Base-by-base conservation (phyloP, 2,113 vertebrate species). In the Pontoporia blainvillei region DNA sequence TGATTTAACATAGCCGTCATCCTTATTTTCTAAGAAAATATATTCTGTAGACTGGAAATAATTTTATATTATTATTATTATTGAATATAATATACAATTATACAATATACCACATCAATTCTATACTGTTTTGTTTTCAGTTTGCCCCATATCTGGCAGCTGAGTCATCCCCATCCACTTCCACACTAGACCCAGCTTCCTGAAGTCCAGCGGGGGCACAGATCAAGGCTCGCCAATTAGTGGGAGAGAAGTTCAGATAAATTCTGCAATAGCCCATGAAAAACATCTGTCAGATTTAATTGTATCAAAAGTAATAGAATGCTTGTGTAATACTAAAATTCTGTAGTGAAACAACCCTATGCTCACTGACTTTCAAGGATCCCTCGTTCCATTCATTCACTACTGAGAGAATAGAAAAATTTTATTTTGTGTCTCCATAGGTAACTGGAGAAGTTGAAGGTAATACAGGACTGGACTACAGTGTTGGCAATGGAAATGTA, bases 11-110 rank as follows among this genome's bases (percentile, higher is more conserved):
- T 75, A 84, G 36, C 64, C 85, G 36, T 18, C 6, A 83, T 39
- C 14, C 36, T 62, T 44, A 27, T 79, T 95, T 94, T 67, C 86
- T 72, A 94, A 62, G 87, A 75, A 94, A 96, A 95, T 49, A 29
- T 8, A n/a, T 76, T 46, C 41, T 46, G 10, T 39, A 87, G 9
- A 67, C 23, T 13, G 7, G 39, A 75, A 92, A 27, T 52, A 52
- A 34, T 61, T 67, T 44, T 76, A 78, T 9, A 54, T 49, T 57
- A 69, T 71, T 75, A 44, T 67, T 66, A 21, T n/a, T 61, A 52
- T 49, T 44, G 61, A 54, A n/a, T 49, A 78, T 59, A 21, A 34
- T n/a, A 73, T 49, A 15, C 29, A 59, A 92, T 52, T 66, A 36
- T 66, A 57, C 46, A 29, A 89, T 39, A 69, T 8, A 3, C 17